Conservation (phyloP, 2,113 vertebrate genomes). For the Nothoprocta pentlandii region DNA sequence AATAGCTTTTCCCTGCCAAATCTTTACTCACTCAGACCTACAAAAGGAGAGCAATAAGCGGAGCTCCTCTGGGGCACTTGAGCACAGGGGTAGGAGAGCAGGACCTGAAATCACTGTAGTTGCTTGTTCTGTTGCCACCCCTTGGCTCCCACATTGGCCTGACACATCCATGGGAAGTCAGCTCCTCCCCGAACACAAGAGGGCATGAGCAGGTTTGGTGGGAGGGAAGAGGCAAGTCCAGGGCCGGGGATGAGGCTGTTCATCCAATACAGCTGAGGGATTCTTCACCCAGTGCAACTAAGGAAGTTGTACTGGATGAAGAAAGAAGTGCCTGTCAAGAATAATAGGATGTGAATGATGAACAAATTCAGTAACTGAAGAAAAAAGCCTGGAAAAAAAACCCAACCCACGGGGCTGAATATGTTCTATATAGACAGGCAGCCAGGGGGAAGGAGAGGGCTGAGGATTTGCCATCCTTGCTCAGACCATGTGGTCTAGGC, state of each 20-base stretch:
- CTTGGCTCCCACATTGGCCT: neutral
- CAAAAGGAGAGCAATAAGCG: neutral
- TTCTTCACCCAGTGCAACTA: too few species aligned
- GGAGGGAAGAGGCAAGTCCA: neutral
- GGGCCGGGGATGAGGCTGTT: too few species aligned
- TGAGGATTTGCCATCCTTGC: neutral
- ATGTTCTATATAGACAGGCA: neutral
- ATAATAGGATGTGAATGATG: neutral
- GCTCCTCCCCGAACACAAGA: neutral
- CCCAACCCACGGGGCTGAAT: neutral
- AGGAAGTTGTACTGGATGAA: neutral
- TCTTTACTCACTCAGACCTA: neutral
- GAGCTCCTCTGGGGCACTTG: neutral
- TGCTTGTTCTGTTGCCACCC: neutral
- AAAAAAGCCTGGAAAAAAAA: slow-evolving; percentile 18
- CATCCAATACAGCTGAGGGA: too few species aligned
- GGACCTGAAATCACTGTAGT: neutral
- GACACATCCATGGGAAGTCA: neutral
- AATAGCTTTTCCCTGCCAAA: neutral
- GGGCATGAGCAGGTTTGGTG: neutral
- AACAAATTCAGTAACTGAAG: neutral
- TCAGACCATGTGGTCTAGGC: neutral
- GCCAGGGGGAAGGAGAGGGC: neutral
- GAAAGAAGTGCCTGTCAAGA: neutral
- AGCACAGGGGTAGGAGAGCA: neutral